Base-by-base conservation (phyloP, 2,888 invertebrate species). In the Melieria omissa region DNA sequence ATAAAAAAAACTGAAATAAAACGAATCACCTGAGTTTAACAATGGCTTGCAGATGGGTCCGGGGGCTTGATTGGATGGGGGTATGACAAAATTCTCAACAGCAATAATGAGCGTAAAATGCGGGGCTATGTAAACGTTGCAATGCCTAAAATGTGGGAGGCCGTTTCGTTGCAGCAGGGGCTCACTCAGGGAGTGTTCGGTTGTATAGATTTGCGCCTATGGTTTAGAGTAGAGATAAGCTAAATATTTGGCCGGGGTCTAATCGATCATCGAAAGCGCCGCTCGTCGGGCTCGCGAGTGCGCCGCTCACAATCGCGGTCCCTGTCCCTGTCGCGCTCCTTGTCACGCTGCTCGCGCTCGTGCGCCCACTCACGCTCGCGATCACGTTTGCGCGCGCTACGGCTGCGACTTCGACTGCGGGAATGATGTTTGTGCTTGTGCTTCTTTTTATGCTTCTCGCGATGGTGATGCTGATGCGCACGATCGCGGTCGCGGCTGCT, bases 381-480 rank as follows among this genome's bases (percentile, higher is more conserved):
- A 54, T 72, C 66, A 65, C 45, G 69, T 60, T 72, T 73, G 47
- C 58, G 75, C 72, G 7, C 75, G 71, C 76, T 80, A 6, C 79
- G 80, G 1, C 78, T 81, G 14, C 81, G 80, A 64, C 83, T 85
- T 29, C 84, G 84, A 69, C 84, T 85, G 63, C 81, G 82, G 64
- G 82, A 85, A 71, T 78, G 79, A 60, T 84, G 83, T 68, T 82
- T 81, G 64, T 86, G 85, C 72, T 86, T 86, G 71, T 85, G 85
- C 74, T 85, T 86, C 65, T 84, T 85, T 75, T 85, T 85, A 67
- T 84, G 83, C 71, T 85, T 85, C 75, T 84, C 84, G 66, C 81
- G 80, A 68, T 82, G 81, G 0, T 81, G 80, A 29, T 29, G 29
- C 29, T 29, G 29, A 29, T 29, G 29, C 29, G 29, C 29, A 7